Percentiles rank a stretch among this genome's conserved stretches.
These are phyloP conservation scores for Glareola pratincola DNA, from an alignment of 2,113 vertebrate genomes.

Conservation along the genomic window DNA sequence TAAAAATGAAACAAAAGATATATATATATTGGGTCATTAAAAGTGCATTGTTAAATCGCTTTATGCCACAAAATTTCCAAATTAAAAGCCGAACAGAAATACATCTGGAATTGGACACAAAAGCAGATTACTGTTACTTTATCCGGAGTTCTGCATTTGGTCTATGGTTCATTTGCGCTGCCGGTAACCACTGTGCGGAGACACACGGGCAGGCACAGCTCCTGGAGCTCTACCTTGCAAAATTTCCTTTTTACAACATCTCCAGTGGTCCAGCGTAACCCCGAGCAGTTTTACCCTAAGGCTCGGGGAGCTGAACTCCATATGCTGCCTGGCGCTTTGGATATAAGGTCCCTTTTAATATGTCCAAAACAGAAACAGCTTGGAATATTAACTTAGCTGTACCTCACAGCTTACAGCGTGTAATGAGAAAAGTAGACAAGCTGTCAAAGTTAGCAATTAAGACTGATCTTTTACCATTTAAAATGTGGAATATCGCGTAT, in stretches of 20 bases:
- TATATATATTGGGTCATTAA: not conserved
- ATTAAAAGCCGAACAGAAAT: constrained; percentile 36
- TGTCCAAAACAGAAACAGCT: not conserved
- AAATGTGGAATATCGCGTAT: not conserved
- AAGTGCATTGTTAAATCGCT: not conserved
- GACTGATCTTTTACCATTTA: not conserved
- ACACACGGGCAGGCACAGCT: not conserved
- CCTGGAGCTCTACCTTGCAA: not conserved
- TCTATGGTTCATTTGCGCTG: not conserved
- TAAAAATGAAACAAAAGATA: constrained; percentile 22
- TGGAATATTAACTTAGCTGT: not conserved
- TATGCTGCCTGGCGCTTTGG: not conserved
- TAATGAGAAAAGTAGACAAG: not conserved
- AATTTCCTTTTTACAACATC: not conserved
- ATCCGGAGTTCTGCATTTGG: not conserved
- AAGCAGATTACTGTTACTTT: not conserved
- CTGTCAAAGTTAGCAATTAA: not conserved
- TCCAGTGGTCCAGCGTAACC: not conserved
- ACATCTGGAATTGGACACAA: not conserved
- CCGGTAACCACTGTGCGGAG: not conserved
- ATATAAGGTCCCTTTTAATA: not conserved
- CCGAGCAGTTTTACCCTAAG: not conserved
- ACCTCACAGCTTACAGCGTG: not conserved
- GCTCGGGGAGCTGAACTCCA: not conserved
- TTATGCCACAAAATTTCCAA: constrained; percentile 8